Evolutionary conservation across 2,888 invertebrate genomes (phyloP).

Genomic region (Dicyrtomina minuta): DNA sequence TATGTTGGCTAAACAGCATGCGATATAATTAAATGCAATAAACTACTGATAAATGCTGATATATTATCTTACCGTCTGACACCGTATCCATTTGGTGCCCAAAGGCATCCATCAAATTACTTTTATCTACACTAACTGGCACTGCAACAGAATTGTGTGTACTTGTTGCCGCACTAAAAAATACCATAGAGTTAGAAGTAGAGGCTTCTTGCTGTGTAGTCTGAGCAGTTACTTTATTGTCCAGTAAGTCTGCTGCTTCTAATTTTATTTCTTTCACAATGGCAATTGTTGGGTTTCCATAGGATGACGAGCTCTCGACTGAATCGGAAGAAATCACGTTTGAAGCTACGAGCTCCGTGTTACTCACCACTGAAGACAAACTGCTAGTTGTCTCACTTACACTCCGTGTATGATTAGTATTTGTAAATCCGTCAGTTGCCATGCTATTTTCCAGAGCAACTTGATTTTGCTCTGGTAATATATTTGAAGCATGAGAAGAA

Average conservation of each 20-base stretch:
- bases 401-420: not conserved
- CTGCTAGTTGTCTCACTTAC: constrained; percentile 1
- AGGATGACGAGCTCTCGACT: not conserved
- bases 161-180: not conserved
- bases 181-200: constrained; percentile 6
- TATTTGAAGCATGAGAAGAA: constrained; percentile 33
- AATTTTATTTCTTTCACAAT: constrained; percentile 19
- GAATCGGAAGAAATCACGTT: not conserved
- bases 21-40: no score
- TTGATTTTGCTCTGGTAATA: constrained; percentile 26
- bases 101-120: not conserved
- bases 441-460: constrained; percentile 8
- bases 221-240: not conserved
- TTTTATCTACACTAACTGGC: no score
- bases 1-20: no score
- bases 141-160: not conserved
- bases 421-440: constrained; percentile 4
- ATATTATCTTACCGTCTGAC: not conserved
- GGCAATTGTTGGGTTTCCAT: not conserved
- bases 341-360: not conserved
- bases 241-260: constrained; percentile 8
- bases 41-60: not conserved
- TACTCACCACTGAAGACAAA: not conserved
- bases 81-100: not conserved
- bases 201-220: not conserved